phyloP scores from a whole-genome alignment of 2,888 invertebrate genomes.

The Cerceris rybyensis region DNA sequence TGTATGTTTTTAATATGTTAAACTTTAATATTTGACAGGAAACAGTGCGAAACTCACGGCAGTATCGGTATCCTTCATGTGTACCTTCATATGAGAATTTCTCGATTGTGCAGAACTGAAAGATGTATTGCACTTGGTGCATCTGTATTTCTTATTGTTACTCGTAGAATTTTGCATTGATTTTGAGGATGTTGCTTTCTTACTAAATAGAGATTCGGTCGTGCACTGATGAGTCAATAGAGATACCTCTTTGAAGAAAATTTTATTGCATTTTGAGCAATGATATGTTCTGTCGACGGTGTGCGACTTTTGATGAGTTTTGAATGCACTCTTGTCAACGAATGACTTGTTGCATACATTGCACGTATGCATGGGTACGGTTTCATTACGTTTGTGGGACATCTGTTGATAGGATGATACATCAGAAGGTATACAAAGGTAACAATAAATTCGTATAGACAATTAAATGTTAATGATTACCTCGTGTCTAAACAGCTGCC shows the following conservation, averaged over 20 bases:
- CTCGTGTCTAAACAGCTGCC: slow-evolving; percentile 75
- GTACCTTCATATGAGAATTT: slow-evolving; percentile 72
- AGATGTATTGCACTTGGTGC: slow-evolving; percentile 69
- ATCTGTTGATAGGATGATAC: slow-evolving; percentile 52
- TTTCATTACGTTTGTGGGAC: slow-evolving; percentile 70
- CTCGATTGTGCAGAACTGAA: slow-evolving; percentile 71
- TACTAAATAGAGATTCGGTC: slow-evolving; percentile 51
- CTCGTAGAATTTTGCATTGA: slow-evolving; percentile 51
- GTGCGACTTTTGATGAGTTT: slow-evolving; percentile 72
- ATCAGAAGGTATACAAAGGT: background rate
- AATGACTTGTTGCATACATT: slow-evolving; percentile 71
- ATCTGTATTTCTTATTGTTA: slow-evolving; percentile 69
- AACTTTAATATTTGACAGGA: background rate
- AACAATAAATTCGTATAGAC: background rate
- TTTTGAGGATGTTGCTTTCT: slow-evolving; percentile 59
- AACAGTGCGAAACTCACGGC: slow-evolving; percentile 18
- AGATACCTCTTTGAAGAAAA: slow-evolving; percentile 77
- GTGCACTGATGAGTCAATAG: slow-evolving; percentile 73
- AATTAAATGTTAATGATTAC: slow-evolving; percentile 54
- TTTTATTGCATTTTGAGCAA: slow-evolving; percentile 76
- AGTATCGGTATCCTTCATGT: slow-evolving; percentile 50
- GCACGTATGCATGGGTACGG: slow-evolving; percentile 58
- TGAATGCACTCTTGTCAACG: slow-evolving; percentile 65
- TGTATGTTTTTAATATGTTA: background rate
- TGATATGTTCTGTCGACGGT: slow-evolving; percentile 74